Base-by-base conservation (phyloP, 1,140 invertebrate genomes). In the Drosophila nigrodunni region DNA sequence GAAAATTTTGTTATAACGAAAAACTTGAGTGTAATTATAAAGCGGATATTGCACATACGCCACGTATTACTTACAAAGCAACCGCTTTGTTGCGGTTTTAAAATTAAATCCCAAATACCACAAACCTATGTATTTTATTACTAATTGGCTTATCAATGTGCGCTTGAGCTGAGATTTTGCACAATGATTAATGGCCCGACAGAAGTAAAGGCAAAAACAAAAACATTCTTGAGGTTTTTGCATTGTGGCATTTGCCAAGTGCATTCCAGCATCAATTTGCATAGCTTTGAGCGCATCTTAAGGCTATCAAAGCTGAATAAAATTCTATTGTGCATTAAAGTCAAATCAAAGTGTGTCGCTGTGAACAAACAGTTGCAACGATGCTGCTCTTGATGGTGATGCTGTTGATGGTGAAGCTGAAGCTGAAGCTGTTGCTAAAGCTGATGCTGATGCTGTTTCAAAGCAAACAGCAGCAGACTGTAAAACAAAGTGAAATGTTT, bases 401-500 rank as follows among this genome's bases (percentile, higher is more conserved):
- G 34, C 15, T 81, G 77, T 72, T 81, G 74, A 30, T 15, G 44
- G 3, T 5, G 25, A 30, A 30, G 25, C 25, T 30, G 3, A 3
- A 30, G 25, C 25, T 30, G 25, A 30, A 30, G 77, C 55, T 68
- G 44, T 10, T 7, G 77, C 34, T 71, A 13, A 6, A 18, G 44
- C 7, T 47, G 44, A 5, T 47, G 66, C 43, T 81, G 82, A 78
- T 80, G 50, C 50, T 80, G 77, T 68, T 67, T 81, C 54, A 52
- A 86, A 35, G 50, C 41, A 71, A 47, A 55, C 35, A 60, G 37
- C 46, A 61, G 57, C 54, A 68, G 82, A 73, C 77, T 75, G 70
- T 71, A 85, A 85, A 88, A 83, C 85, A 89, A 89, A 88, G 85
- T 89, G 86, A 85, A 89, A 88, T 88, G 74, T 88, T 89, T 88